Conservation (phyloP, 2,797 vertebrate genomes). For the Falco naumanni region DNA sequence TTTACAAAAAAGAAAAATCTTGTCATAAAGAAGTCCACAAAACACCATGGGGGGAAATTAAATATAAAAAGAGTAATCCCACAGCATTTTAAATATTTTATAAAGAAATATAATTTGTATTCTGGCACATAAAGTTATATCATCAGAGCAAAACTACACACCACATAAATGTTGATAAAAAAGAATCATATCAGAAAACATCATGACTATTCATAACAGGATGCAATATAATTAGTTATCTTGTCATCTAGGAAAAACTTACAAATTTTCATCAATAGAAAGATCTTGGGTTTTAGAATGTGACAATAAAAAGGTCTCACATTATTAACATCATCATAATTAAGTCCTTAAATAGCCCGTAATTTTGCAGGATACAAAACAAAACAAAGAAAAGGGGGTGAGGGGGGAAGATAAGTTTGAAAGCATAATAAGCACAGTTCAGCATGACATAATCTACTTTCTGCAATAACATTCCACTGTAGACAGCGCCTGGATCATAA, state of each 20-base stretch:
- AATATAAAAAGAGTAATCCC: constrained; percentile 28
- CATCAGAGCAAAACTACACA: constrained; percentile 1
- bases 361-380: constrained; percentile 3
- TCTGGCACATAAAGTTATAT: neutral
- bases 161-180: neutral
- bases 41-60: neutral
- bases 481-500: neutral
- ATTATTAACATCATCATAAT: neutral
- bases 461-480: neutral
- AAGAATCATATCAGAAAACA: neutral
- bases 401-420: neutral
- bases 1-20: neutral
- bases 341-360: neutral
- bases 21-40: neutral
- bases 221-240: neutral
- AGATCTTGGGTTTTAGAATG: constrained; percentile 4
- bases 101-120: constrained; percentile 44
- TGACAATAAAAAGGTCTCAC: neutral
- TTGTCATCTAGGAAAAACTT: neutral
- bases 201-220: constrained; percentile 15
- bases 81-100: constrained; percentile 54
- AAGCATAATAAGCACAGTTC: neutral
- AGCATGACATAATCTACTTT: neutral
- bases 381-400: no score
- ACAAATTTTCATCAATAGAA: neutral